Base-by-base conservation (phyloP, 2,888 invertebrate species). In the Drosophila melanosoma region DNA sequence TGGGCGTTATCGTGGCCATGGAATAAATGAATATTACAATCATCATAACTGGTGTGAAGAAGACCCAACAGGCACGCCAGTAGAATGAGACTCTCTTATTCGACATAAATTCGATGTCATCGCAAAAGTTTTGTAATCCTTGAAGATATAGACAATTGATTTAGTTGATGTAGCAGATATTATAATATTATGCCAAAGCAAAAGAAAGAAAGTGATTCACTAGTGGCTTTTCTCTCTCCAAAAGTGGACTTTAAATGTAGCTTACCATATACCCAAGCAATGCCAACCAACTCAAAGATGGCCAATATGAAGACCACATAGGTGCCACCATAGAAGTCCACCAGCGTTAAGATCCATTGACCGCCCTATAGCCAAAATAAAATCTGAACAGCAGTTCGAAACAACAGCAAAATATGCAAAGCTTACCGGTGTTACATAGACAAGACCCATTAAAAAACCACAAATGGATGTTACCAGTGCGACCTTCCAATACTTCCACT, bases 81-180 rank as follows among this genome's bases (percentile, higher is more conserved):
- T 97, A 97, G 15, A 95, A 77, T 0, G 95, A 94, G 0, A 92
- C 95, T 89, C 94, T 94, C 23, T 93, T 94, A 29, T 95, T 95
- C 81, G 96, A 92, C 97, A 97, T 97, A 91, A 95, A 97, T 90
- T 97, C 96, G 48, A 97, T 93, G 88, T 97, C 97, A 58, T 94
- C 93, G 76, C 95, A 94, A 78, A 96, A 94, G 76, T 95, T 95
- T 68, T 94, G 94, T 40, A 95, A 79, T 4, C 95, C 95, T 94
- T 8, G 1, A 26, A n/a, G 15, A 45, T 45, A 45, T 15, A 23
- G 8, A 23, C 8, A 45, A 23, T 23, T 8, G 8, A 45, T 7
- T 45, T 8, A 45, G 15, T 45, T 45, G 8, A 45, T 8, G 3
- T 45, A 23, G 23, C 23, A 15, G 12, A 23, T 23, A 20, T 15